phyloP scores from a whole-genome alignment of 30 jellyfish, hydroid and myxozoan species.

The Aurelia aurita complex sp. Pacific region DNA sequence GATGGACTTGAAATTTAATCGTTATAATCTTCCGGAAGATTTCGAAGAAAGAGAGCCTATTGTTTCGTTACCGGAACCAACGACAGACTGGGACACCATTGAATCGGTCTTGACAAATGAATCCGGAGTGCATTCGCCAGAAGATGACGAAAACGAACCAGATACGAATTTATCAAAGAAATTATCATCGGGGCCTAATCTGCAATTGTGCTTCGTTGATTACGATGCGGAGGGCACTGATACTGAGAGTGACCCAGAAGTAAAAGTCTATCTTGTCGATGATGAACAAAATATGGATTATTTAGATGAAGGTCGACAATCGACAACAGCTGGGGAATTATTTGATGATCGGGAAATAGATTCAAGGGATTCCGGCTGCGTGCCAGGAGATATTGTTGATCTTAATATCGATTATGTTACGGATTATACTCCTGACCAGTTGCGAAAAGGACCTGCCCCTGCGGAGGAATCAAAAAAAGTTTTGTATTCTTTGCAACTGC shows the following conservation, averaged over 20 bases:
- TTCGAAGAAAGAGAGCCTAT: slow-evolving; percentile 9
- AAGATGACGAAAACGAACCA: slow-evolving; percentile 35
- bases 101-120: slow-evolving; percentile 76
- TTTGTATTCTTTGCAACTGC: slow-evolving; percentile 57
- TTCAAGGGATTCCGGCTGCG: slow-evolving; percentile 83
- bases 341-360: slow-evolving; percentile 70
- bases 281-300: slow-evolving; percentile 60
- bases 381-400: slow-evolving; percentile 82
- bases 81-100: slow-evolving; percentile 83
- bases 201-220: slow-evolving; percentile 71
- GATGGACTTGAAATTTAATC: slow-evolving; percentile 60
- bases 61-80: slow-evolving; percentile 68
- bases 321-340: slow-evolving; percentile 30
- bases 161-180: slow-evolving; percentile 37
- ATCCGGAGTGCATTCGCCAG: slow-evolving; percentile 71
- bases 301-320: slow-evolving; percentile 10
- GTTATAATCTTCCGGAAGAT: slow-evolving; percentile 32
- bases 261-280: slow-evolving; percentile 68
- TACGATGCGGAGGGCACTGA: slow-evolving; percentile 65
- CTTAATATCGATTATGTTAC: slow-evolving; percentile 75
- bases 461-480: slow-evolving; percentile 83
- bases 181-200: slow-evolving; percentile 57
- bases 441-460: slow-evolving; percentile 59
- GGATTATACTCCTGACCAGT: slow-evolving; percentile 57
- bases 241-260: slow-evolving; percentile 80